Base-by-base conservation (phyloP, 2,888 invertebrate species). In the Noctuana brunneofusca region DNA sequence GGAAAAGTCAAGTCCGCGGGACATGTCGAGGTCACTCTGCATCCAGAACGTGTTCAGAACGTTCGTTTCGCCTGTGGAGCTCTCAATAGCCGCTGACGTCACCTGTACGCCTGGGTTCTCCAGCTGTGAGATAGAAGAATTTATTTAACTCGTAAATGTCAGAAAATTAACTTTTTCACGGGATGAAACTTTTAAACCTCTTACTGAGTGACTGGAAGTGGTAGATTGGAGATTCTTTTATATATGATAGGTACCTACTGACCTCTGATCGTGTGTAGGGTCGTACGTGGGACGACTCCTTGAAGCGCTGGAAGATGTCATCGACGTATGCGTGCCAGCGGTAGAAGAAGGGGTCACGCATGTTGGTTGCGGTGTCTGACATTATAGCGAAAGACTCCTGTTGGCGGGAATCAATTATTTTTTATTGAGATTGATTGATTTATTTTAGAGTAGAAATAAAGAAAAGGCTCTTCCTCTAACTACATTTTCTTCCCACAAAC, bases 311-410 rank as follows among this genome's bases (percentile, higher is more conserved):
- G 92, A 96, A 97, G 30, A 96, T 81, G 66, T 94, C 93, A 71
- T 97, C 96, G 52, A 97, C 92, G 79, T 93, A 96, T 0, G 94
- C 94, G 75, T 97, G 97, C 96, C 95, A 96, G 75, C 96, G 94
- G 88, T 96, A 97, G 91, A 97, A 97, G 66, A 96, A 90, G 0
- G 97, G 97, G 83, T 97, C 97, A 53, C 97, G 92, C 96, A 97
- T 96, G 0, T 96, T 96, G 0, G 96, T 96, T 0, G 96, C 94
- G 3, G 95, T 94, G 74, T 96, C 96, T 0, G 95, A 96, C 92
- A 97, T 96, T 0, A 96, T 94, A 27, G 95, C 93, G 71, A 95
- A 95, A 1, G 93, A 92, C 91, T 97, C 97, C 95, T 60, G 48
- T 52, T 32, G 12, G 8, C n/a, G 41, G 24, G 11, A 12, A 35